Evolutionary conservation across 2,797 vertebrate genomes (phyloP), one percentile per base, ranked within the genome.

Genomic region (Florisuga fusca): DNA sequence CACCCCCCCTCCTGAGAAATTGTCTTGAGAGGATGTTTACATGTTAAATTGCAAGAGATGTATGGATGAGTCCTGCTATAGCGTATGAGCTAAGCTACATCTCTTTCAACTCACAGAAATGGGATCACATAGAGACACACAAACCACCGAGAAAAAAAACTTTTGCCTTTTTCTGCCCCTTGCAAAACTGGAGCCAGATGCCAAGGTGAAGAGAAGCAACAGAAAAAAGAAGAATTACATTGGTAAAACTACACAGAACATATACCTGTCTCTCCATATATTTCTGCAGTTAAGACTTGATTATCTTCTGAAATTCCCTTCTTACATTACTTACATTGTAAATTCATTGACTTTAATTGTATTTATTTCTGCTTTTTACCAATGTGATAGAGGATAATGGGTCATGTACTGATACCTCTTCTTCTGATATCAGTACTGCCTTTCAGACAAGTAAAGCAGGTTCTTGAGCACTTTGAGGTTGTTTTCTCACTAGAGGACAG

Each of bases 11-110:
- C 38, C 76, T 25, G 55, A 66, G 84, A 93, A 92, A 79, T 55
- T 81, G 23, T 81, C 82, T 88, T 89, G 79, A 92, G 79, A 72
- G 36, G 43, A 79, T 92, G 82, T 90, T 92, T 94, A 78, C 73
- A 63, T 26, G 26, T 71, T 86, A 95, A 67, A 91, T 81, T 90
- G 41, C 45, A 71, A 55, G 31, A 92, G 76, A 92, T 34, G 43
- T 86, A 79, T 10, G 25, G 68, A 75, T 69, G n/a, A 90, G 51
- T 85, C 87, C 54, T 78, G 16, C 9, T 89, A 4, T 31, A 89
- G 62, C 57, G 43, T 91, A 21, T 95, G 82, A 81, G 85, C 81
- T 66, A 73, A 84, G 84, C 68, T 80, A 54, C 16, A 29, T 87
- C 83, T 81, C 64, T 78, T 89, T 93, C 73, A 91, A 12, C 59